A percentile compares a stretch with the other conserved stretches of the same genome.
Evolutionary conservation across 2,888 invertebrate genomes (phyloP).

Genomic region (Caenorhabditis plicata): DNA sequence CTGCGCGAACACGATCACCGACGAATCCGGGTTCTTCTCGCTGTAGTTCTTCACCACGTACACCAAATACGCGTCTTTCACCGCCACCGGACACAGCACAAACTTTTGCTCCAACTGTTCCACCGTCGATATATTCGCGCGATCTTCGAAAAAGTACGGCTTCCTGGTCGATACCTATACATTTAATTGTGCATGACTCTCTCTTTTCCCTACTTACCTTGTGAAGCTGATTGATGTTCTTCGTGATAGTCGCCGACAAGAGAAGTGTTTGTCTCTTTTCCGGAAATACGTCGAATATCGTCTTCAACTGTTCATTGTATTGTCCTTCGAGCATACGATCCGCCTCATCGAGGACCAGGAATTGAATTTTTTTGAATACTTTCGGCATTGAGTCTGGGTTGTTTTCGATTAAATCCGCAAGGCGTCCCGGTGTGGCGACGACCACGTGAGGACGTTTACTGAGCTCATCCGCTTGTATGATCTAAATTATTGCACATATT

Average conservation of each 20-base stretch:
- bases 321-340: conserved; percentile 77
- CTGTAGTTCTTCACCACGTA: conserved; percentile 73
- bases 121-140: conserved; percentile 66
- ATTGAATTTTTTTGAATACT: conserved; percentile 78
- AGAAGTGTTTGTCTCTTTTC: conserved; percentile 69
- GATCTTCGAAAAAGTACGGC: conserved; percentile 73
- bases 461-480: conserved; percentile 82
- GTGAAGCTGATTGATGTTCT: conserved; percentile 76
- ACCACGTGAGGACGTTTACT: conserved; percentile 87
- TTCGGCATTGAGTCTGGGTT: conserved; percentile 65
- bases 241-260: conserved; percentile 83
- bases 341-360: conserved; percentile 93
- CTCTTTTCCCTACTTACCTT: conserved; percentile 65
- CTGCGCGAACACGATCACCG: conserved; percentile 89
- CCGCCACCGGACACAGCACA: conserved; percentile 85
- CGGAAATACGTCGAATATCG: conserved; percentile 74
- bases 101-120: conserved; percentile 85
- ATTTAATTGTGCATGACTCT: too few species aligned
- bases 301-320: conserved; percentile 71
- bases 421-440: conserved; percentile 90
- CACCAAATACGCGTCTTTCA: conserved; percentile 71
- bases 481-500: conserved; percentile 62
- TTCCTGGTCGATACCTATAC: conserved; percentile 57
- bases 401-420: conserved; percentile 88
- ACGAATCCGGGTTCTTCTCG: conserved; percentile 76